Conservation (phyloP, 2,888 invertebrate species). For the Parnassius smintheus region DNA sequence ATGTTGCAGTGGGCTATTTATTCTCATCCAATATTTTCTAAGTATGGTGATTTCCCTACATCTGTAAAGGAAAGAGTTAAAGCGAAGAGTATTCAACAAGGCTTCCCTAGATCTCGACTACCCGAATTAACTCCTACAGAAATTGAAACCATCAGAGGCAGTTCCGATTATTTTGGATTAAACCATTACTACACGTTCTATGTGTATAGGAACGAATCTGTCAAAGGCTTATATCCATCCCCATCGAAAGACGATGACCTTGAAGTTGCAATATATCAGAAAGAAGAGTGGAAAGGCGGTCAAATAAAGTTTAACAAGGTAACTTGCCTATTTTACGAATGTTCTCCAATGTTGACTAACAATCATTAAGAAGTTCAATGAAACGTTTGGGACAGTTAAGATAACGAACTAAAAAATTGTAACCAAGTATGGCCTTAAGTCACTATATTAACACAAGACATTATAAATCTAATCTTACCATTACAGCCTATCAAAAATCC, state of each 20-base stretch:
- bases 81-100: conserved; percentile 78
- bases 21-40: conserved; percentile 81
- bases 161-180: conserved; percentile 62
- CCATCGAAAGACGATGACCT: conserved; percentile 47
- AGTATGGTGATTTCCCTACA: conserved; percentile 82
- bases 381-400: no score
- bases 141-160: conserved; percentile 42
- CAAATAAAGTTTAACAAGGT: not conserved
- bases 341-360: no score
- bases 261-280: conserved; percentile 26
- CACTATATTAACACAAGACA: no score
- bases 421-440: no score
- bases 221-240: conserved; percentile 28
- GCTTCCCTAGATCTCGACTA: conserved; percentile 77
- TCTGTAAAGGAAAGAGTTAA: conserved; percentile 79
- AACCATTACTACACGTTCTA: conserved; percentile 82
- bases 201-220: conserved; percentile 50
- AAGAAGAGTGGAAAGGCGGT: conserved; percentile 28
- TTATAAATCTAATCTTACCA: no score
- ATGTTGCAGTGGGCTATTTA: conserved; percentile 72
- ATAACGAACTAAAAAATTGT: no score
- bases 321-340: no score
- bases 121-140: conserved; percentile 66
- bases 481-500: no score
- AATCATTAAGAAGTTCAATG: no score